phyloP scores from a whole-genome alignment of 2,888 invertebrate genomes.

The Philonicus albiceps region DNA sequence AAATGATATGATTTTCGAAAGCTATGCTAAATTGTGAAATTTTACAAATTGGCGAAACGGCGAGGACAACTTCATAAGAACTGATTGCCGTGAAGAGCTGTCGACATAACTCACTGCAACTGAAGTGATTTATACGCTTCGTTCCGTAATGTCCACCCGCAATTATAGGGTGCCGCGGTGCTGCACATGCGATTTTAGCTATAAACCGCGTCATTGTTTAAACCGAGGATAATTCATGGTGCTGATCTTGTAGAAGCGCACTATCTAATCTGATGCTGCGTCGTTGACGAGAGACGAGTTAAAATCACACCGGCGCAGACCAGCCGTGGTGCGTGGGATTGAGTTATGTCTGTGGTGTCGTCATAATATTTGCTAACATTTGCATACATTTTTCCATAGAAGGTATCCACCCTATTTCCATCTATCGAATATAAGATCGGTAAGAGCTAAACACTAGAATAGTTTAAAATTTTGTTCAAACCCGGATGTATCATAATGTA shows the following conservation, averaged over 20 bases:
- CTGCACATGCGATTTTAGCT: background rate
- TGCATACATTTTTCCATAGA: constrained; percentile 36
- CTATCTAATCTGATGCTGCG: constrained; percentile 28
- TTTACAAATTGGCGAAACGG: background rate
- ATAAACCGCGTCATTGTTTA: constrained; percentile 16
- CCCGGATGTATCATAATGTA: background rate
- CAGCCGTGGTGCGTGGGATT: constrained; percentile 18
- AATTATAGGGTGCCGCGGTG: background rate
- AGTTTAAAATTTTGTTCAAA: background rate
- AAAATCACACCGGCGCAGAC: background rate
- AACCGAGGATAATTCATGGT: constrained; percentile 9
- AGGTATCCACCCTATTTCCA: constrained; percentile 6
- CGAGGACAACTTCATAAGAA: constrained; percentile 17
- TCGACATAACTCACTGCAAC: constrained; percentile 23
- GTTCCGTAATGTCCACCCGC: constrained; percentile 32
- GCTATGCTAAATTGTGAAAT: background rate
- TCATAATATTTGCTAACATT: constrained; percentile 37
- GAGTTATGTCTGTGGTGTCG: constrained; percentile 36
- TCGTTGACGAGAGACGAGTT: constrained; percentile 17
- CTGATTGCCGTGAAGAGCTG: constrained; percentile 36
- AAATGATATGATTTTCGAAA: background rate
- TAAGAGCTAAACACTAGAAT: background rate
- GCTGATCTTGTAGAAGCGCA: background rate
- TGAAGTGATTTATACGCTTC: constrained; percentile 22
- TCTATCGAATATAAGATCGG: constrained; percentile 6